These are phyloP conservation scores for Misgurnus anguillicaudatus DNA, from an alignment of 2,113 vertebrate genomes.

Conservation along the genomic window DNA sequence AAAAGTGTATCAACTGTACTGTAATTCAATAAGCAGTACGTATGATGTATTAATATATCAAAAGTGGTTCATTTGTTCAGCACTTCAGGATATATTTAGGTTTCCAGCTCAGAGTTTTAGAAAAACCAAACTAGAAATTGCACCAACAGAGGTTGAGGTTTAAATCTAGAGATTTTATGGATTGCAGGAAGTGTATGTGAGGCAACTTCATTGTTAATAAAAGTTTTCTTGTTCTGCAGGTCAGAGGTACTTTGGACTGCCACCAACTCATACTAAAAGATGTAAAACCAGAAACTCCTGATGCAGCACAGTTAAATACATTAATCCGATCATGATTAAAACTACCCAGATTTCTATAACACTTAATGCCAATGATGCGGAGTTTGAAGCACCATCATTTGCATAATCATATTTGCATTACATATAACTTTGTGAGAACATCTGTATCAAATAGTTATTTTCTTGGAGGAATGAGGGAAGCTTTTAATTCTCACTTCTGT, in stretches of 20 bases:
- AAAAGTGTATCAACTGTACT: not conserved
- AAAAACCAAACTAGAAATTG: no score
- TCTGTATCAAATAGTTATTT: not conserved
- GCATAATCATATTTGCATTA: constrained; percentile 27
- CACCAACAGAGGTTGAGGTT: not conserved
- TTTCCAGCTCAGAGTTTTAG: no score
- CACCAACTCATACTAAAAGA: not conserved
- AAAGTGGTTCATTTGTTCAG: constrained; percentile 8
- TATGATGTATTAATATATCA: not conserved
- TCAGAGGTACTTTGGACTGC: not conserved
- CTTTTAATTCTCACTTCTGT: constrained; percentile 8
- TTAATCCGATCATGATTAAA: not conserved
- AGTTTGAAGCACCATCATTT: not conserved
- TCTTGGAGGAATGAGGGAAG: not conserved
- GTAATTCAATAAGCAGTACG: constrained; percentile 14
- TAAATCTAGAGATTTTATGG: not conserved
- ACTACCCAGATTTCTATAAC: not conserved
- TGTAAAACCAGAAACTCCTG: not conserved
- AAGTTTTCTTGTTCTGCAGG: not conserved
- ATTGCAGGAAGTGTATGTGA: not conserved
- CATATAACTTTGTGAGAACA: not conserved
- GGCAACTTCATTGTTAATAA: not conserved
- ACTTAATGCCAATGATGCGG: not conserved
- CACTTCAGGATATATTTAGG: not conserved
- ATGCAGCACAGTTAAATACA: not conserved